phyloP scores from a whole-genome alignment of 2,888 invertebrate species.

The Ormyrus thymus region DNA sequence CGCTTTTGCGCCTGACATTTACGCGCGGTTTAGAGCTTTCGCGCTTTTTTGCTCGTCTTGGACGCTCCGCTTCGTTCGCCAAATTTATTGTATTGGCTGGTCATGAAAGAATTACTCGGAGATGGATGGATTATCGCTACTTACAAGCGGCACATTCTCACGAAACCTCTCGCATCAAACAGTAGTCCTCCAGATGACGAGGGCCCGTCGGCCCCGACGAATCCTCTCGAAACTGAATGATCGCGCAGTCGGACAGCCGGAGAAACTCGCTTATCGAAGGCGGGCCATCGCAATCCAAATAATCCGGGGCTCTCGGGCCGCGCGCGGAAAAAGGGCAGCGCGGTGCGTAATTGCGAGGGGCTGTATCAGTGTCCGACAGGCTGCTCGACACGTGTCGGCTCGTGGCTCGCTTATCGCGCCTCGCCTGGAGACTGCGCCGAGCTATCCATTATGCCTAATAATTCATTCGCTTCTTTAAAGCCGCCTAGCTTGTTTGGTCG shows the following conservation, averaged over 20 bases:
- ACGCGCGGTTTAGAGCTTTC: too few relatives aligned
- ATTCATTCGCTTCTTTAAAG: slow-evolving; percentile 70
- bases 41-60: too few relatives aligned
- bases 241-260: neutral
- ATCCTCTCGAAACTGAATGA: neutral
- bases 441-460: slow-evolving; percentile 73
- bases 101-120: too few relatives aligned
- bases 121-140: too few relatives aligned
- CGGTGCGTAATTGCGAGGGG: slow-evolving; percentile 25
- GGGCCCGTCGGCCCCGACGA: too few relatives aligned
- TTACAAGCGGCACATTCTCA: too few relatives aligned
- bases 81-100: too few relatives aligned
- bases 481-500: slow-evolving; percentile 52
- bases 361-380: slow-evolving; percentile 61
- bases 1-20: too few relatives aligned
- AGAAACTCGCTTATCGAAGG: slow-evolving; percentile 40
- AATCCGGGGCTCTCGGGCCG: slow-evolving; percentile 28
- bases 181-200: too few relatives aligned
- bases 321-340: slow-evolving; percentile 1
- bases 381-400: slow-evolving; percentile 63
- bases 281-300: slow-evolving; percentile 54
- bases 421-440: slow-evolving; percentile 47
- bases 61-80: too few relatives aligned
- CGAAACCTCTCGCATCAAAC: too few relatives aligned
- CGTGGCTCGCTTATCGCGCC: slow-evolving; percentile 59